These are phyloP conservation scores for Hanleya hanleyi DNA, from an alignment of 2,888 invertebrate genomes.

Conservation along the genomic window DNA sequence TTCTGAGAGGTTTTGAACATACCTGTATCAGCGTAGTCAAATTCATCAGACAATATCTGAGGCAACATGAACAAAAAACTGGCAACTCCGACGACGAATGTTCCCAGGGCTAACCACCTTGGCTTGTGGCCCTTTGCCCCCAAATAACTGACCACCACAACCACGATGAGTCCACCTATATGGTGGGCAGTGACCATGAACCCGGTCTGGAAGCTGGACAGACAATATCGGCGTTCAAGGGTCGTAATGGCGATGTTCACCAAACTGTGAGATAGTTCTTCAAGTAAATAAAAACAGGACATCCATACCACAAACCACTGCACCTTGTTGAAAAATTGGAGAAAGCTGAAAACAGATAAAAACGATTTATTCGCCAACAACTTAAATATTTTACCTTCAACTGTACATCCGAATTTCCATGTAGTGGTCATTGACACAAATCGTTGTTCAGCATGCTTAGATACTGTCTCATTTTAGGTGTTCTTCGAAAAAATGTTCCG, in stretches of 20 bases:
- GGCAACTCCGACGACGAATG: slow-evolving; percentile 80
- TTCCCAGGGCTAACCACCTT: slow-evolving; percentile 81
- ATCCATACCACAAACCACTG: slow-evolving; percentile 41
- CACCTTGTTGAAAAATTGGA: slow-evolving; percentile 12
- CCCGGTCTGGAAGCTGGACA: slow-evolving; percentile 48
- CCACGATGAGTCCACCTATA: slow-evolving; percentile 48
- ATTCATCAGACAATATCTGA: slow-evolving; percentile 83
- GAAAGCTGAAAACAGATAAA: too few relatives aligned
- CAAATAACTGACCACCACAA: slow-evolving; percentile 46
- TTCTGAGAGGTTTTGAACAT: too few relatives aligned
- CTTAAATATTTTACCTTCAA: too few relatives aligned
- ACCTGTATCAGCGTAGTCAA: slow-evolving; percentile 65
- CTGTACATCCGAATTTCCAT: too few relatives aligned
- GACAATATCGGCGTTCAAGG: slow-evolving; percentile 51
- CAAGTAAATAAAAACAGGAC: slow-evolving; percentile 41
- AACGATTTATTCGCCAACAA: too few relatives aligned
- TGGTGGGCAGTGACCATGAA: slow-evolving; percentile 57
- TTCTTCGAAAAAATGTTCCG: too few relatives aligned
- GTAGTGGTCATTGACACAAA: too few relatives aligned
- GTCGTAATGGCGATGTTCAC: slow-evolving; percentile 53
- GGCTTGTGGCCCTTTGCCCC: slow-evolving; percentile 74
- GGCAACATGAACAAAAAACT: slow-evolving; percentile 85
- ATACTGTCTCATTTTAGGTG: too few relatives aligned
- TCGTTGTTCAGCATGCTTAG: too few relatives aligned
- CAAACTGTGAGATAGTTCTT: slow-evolving; percentile 54